phyloP scores from a whole-genome alignment of 2,888 invertebrate genomes.

The Theristus sp. region DNA sequence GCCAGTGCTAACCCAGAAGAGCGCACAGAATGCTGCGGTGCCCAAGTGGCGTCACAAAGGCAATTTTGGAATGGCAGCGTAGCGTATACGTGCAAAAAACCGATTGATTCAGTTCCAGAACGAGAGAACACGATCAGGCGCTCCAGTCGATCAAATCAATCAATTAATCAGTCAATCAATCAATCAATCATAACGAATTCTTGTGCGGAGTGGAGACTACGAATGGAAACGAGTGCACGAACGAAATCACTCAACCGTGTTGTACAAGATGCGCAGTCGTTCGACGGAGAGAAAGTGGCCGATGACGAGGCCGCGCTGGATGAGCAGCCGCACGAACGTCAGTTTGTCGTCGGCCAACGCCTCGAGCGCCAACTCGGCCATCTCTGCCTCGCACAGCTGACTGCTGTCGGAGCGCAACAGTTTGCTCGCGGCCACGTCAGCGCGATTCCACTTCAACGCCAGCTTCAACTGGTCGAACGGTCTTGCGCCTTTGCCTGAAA shows the following conservation, averaged over 20 bases:
- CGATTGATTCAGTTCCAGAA: too few relatives aligned
- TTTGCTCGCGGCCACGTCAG: conserved; percentile 31
- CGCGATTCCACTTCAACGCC: conserved; percentile 31
- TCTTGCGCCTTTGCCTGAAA: not conserved
- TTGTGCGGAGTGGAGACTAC: too few relatives aligned
- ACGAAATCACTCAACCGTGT: conserved; percentile 7
- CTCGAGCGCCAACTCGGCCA: conserved; percentile 28
- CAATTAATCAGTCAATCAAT: too few relatives aligned
- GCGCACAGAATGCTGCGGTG: too few relatives aligned
- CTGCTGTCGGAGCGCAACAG: conserved; percentile 27
- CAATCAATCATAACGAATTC: too few relatives aligned
- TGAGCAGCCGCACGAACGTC: conserved; percentile 31
- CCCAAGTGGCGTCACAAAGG: too few relatives aligned
- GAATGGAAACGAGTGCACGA: not conserved
- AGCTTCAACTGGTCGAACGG: conserved; percentile 26
- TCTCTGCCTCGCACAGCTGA: conserved; percentile 11
- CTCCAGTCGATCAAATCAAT: too few relatives aligned
- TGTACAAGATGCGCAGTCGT: conserved; percentile 28
- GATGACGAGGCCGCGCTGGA: conserved; percentile 32
- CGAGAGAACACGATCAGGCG: too few relatives aligned
- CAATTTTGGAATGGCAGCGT: too few relatives aligned
- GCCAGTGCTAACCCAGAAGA: too few relatives aligned
- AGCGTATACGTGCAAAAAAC: too few relatives aligned
- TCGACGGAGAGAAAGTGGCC: conserved; percentile 29
- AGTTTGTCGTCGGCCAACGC: conserved; percentile 30